Base-by-base conservation (phyloP, 2,797 vertebrate genomes). In the Gymnothorax javanicus region DNA sequence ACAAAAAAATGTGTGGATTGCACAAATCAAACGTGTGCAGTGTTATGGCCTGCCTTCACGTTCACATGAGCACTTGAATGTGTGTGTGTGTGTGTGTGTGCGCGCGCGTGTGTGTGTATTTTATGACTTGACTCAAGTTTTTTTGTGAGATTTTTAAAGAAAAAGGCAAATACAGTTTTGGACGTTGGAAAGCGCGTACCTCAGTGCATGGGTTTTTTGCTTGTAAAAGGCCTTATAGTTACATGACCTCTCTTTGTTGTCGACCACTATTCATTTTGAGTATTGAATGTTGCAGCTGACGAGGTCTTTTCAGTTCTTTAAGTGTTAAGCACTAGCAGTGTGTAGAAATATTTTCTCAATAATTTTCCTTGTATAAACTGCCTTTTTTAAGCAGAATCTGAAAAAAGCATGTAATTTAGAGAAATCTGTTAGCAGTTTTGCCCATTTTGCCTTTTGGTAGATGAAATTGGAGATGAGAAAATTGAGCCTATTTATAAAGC, bases 171-270 rank as follows among this genome's bases (percentile, higher is more conserved):
- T 90, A 87, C 86, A 88, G 93, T 87, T 88, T 81, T 7, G 90
- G 90, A 73, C 27, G 91, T 93, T 94, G 95, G 91, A 92, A 94
- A 95, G 94, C 92, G 93, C 94, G 95, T 96, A 97, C 96, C 96
- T 98, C 86, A 75, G 82, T 87, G 82, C 97, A 96, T 93, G 97
- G 97, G 97, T 97, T 96, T 92, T 69, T 27, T 67, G 64, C 62
- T 81, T 96, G 93, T 94, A 96, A 95, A 81, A 81, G 95, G 96
- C 96, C 96, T 97, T 97, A 96, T 95, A 95, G 95, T 92, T 93
- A 93, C 95, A 95, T 95, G 95, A 96, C 96, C 95, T 96, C 95
- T 95, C 92, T 91, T 94, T 93, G 91, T 93, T 89, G 93, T 93
- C 90, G 90, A 90, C 93, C 92, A 84, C 90, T 92, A 93, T 96